Evolutionary conservation across 2,888 invertebrate genomes (phyloP).

Genomic region (Lepeophtheirus nordmannii): DNA sequence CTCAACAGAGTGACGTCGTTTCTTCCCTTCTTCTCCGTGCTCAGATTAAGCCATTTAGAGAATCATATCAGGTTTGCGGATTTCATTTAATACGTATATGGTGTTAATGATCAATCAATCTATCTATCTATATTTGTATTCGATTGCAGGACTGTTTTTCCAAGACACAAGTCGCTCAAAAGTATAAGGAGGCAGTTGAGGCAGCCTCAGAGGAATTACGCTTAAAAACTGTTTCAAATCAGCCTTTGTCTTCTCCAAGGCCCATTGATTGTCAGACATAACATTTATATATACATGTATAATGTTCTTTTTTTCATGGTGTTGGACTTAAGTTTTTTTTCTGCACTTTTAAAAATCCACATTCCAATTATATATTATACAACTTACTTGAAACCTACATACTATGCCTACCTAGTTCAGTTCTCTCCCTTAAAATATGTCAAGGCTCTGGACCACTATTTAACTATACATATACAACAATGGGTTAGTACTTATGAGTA

Average conservation of each 20-base stretch:
- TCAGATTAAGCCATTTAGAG: background rate
- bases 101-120: background rate
- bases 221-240: background rate
- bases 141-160: background rate
- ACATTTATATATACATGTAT: too few species aligned
- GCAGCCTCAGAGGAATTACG: conserved; percentile 3
- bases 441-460: too few species aligned
- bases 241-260: background rate
- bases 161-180: background rate
- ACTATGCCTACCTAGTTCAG: too few species aligned
- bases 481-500: too few species aligned
- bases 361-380: too few species aligned
- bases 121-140: background rate
- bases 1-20: background rate
- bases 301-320: too few species aligned
- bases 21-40: background rate
- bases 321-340: too few species aligned
- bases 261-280: conserved; percentile 8
- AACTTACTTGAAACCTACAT: too few species aligned
- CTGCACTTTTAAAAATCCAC: too few species aligned
- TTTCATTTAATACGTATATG: background rate
- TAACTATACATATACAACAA: too few species aligned
- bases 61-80: background rate
- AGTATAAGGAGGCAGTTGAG: background rate
- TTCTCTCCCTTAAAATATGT: too few species aligned